phyloP scores from a whole-genome alignment of 2,113 vertebrate species.

The Myotis brandtii region DNA sequence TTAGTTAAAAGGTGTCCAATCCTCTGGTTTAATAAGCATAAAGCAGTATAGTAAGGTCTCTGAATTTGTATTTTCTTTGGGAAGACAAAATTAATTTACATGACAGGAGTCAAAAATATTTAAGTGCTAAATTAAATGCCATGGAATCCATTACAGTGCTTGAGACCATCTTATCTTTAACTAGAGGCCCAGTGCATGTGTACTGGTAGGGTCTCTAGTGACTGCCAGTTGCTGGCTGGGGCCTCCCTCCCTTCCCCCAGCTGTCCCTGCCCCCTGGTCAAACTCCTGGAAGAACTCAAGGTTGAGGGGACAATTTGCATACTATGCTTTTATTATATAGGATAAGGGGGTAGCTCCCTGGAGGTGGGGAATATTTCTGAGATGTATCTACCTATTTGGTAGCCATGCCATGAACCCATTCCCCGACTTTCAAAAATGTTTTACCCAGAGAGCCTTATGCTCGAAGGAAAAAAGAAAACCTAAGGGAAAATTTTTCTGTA shows the following conservation, averaged over 20 bases:
- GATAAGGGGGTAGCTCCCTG: background rate
- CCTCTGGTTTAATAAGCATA: background rate
- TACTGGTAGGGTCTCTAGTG: too few relatives aligned
- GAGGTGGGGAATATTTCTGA: background rate
- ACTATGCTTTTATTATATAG: too few relatives aligned
- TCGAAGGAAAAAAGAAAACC: background rate
- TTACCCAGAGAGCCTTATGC: background rate
- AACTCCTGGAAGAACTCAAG: too few relatives aligned
- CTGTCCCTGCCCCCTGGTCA: too few relatives aligned
- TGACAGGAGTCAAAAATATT: conserved; percentile 11
- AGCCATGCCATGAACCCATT: background rate
- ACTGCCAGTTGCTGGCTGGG: too few relatives aligned
- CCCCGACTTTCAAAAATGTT: background rate
- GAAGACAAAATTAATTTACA: conserved; percentile 15
- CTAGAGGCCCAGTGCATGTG: too few relatives aligned
- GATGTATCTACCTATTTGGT: background rate
- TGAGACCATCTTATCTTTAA: background rate
- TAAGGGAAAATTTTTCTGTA: background rate
- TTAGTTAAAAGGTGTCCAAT: background rate
- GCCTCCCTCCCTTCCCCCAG: too few relatives aligned
- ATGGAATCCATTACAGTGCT: background rate
- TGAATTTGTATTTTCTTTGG: background rate
- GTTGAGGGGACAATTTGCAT: too few relatives aligned
- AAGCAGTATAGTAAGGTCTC: background rate
- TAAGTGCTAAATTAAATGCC: background rate